Percentiles rank a stretch among this genome's conserved stretches.
Conservation (phyloP, 2,113 vertebrate species). For the Hippocampus mohnikei region DNA sequence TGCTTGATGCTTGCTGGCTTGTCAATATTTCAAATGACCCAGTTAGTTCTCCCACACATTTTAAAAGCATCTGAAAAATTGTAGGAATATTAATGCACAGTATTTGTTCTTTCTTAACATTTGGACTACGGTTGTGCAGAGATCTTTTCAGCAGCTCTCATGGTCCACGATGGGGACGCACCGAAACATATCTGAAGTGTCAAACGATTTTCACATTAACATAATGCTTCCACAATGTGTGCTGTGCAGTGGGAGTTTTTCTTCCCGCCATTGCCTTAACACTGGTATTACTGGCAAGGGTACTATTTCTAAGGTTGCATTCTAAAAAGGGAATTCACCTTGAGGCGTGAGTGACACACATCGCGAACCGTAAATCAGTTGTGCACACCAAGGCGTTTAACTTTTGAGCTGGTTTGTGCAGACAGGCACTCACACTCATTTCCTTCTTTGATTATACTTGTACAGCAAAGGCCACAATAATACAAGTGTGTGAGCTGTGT, state of each 20-base stretch:
- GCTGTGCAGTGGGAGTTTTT: constrained; percentile 20
- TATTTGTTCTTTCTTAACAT: too few species aligned
- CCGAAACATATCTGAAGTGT: not conserved
- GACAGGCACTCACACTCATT: constrained; percentile 40
- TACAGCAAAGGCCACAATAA: constrained; percentile 36
- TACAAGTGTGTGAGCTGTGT: constrained; percentile 13
- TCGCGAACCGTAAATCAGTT: constrained; percentile 31
- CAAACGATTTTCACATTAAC: constrained; percentile 18
- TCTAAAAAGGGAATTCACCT: constrained; percentile 42
- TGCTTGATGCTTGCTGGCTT: too few species aligned
- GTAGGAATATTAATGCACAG: too few species aligned
- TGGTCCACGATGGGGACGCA: not conserved
- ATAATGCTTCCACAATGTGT: constrained; percentile 18
- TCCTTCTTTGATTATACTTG: constrained; percentile 41
- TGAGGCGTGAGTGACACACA: constrained; percentile 8
- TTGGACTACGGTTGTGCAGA: too few species aligned
- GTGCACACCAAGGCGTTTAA: not conserved
- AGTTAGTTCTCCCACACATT: too few species aligned
- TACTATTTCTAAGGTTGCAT: not conserved
- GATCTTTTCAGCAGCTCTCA: not conserved
- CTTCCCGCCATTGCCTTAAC: not conserved
- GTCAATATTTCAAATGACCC: too few species aligned
- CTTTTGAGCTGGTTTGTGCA: constrained; percentile 29
- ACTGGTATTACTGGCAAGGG: constrained; percentile 2
- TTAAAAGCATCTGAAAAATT: too few species aligned